Evolutionary conservation across 2,888 invertebrate genomes (phyloP).

Genomic region (Rugalucina vietnamica): DNA sequence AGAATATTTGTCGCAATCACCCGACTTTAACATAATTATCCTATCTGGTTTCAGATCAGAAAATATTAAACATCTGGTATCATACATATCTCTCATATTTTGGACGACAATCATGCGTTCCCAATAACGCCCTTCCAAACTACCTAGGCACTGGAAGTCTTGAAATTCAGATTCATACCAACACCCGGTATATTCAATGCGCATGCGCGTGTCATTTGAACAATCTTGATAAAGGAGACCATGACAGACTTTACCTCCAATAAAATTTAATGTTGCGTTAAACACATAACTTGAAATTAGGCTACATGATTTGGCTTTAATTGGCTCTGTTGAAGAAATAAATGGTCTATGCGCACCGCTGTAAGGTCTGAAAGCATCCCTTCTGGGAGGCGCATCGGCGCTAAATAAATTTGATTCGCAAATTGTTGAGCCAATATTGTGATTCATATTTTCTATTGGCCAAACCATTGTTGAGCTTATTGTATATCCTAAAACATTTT

Average conservation of each 20-base stretch:
- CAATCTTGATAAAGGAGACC: conserved; percentile 74
- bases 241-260: conserved; percentile 63
- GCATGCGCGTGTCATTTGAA: conserved; percentile 63
- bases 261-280: conserved; percentile 55
- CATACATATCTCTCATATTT: conserved; percentile 61
- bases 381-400: conserved; percentile 69
- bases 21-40: conserved; percentile 65
- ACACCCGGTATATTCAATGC: conserved; percentile 67
- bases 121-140: conserved; percentile 74
- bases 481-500: conserved; percentile 68
- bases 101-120: conserved; percentile 72
- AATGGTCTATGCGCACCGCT: conserved; percentile 67
- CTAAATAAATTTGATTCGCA: conserved; percentile 69
- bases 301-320: conserved; percentile 63
- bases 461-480: conserved; percentile 72
- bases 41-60: conserved; percentile 65
- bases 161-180: conserved; percentile 27
- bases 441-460: conserved; percentile 60
- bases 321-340: conserved; percentile 47
- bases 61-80: conserved; percentile 71
- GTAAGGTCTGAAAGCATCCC: conserved; percentile 69
- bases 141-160: conserved; percentile 71
- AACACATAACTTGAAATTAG: conserved; percentile 63
- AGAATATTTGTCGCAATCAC: conserved; percentile 72
- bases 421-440: conserved; percentile 52